A percentile compares a stretch with the other conserved stretches of the same genome.
Evolutionary conservation across 2,113 vertebrate species (phyloP).

Genomic region (Myocastor coypus): DNA sequence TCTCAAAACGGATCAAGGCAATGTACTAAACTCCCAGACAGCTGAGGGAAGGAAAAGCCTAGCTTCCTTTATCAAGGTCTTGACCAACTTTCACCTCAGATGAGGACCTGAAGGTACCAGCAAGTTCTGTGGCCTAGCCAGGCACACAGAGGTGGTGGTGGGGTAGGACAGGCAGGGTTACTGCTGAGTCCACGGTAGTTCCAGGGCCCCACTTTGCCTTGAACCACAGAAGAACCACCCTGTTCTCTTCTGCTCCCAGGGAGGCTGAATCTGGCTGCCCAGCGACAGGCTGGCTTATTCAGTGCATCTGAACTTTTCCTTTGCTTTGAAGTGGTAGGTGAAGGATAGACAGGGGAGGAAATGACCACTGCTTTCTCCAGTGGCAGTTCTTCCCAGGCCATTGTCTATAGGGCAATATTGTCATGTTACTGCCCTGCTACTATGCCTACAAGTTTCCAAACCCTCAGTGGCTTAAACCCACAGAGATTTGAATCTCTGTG

Average conservation of each 20-base stretch:
- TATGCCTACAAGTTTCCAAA: neutral
- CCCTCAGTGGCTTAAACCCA: neutral
- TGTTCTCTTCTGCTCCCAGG: neutral
- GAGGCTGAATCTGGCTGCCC: neutral
- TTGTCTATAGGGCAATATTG: accelerated
- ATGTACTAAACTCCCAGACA: neutral
- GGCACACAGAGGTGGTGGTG: accelerated
- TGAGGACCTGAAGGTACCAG: neutral
- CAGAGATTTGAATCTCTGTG: neutral
- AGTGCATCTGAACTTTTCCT: neutral
- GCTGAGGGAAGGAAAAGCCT: neutral
- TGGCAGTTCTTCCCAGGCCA: neutral
- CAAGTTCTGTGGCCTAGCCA: neutral
- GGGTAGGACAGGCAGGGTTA: neutral
- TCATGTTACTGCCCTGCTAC: neutral
- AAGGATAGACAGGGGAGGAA: neutral
- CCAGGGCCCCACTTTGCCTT: accelerated
- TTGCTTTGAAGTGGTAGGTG: neutral
- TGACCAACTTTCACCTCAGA: neutral
- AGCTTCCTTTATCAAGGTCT: accelerated
- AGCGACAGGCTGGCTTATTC: neutral
- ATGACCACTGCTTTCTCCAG: neutral
- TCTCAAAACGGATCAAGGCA: neutral
- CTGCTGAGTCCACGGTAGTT: neutral
- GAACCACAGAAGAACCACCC: neutral